A percentile compares a stretch with the other conserved stretches of the same genome.
Evolutionary conservation across 1,140 invertebrate species (phyloP).

Genomic region (Lithobius niger): DNA sequence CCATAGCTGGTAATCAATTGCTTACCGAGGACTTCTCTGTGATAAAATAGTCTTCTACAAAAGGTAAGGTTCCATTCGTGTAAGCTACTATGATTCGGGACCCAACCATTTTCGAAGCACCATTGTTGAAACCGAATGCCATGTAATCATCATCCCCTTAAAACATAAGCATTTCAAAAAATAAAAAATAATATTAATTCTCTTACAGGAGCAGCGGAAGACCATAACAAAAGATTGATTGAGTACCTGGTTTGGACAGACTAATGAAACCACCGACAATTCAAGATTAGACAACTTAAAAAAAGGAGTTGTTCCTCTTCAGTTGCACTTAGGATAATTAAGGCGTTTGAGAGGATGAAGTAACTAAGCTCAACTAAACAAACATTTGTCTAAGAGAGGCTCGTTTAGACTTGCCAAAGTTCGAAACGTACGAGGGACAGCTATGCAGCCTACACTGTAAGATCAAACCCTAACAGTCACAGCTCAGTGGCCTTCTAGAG

Average conservation of each 20-base stretch:
- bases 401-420: no score
- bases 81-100: constrained; percentile 66
- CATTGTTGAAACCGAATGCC: constrained; percentile 72
- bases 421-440: no score
- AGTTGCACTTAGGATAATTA: background rate
- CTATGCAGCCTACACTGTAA: no score
- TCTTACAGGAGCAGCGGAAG: no score
- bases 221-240: background rate
- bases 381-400: no score
- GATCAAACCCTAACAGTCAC: no score
- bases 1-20: no score
- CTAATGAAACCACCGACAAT: background rate
- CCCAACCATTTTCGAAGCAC: constrained; percentile 57
- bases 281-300: background rate
- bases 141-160: constrained; percentile 62
- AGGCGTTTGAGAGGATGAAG: no score
- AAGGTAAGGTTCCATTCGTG: constrained; percentile 53
- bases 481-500: no score
- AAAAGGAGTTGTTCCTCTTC: background rate
- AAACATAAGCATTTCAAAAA: no score
- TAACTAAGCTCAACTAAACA: no score
- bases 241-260: background rate
- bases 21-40: constrained; percentile 62
- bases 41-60: constrained; percentile 70
- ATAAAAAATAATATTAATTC: no score